These are phyloP conservation scores for Siphlonurus alternatus DNA, from an alignment of 2,888 invertebrate species.

Conservation along the genomic window DNA sequence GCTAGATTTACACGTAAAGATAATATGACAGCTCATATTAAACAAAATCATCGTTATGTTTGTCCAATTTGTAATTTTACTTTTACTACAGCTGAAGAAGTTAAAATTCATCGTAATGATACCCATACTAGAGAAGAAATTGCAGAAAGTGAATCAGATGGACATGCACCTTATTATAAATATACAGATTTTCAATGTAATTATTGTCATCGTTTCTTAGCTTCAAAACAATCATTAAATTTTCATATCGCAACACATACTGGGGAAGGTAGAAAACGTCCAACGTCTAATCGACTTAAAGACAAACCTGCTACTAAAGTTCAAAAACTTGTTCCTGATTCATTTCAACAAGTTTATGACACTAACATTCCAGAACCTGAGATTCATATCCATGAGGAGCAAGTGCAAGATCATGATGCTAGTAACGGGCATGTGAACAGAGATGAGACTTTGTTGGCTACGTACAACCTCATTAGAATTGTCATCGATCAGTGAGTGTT, in stretches of 20 bases:
- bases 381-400: neutral
- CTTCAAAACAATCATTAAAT: neutral
- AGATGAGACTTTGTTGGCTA: neutral
- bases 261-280: neutral
- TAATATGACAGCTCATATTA: constrained; percentile 4
- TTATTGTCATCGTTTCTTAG: neutral
- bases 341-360: no score
- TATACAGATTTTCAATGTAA: neutral
- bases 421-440: neutral
- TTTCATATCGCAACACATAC: neutral
- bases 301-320: no score
- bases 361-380: neutral
- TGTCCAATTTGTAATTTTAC: constrained; percentile 4
- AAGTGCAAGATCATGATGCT: neutral
- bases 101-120: constrained; percentile 1
- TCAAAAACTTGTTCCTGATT: no score
- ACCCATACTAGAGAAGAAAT: constrained; percentile 6
- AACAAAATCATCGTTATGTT: constrained; percentile 5
- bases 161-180: neutral
- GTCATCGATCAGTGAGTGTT: neutral
- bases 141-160: neutral
- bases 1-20: constrained; percentile 3
- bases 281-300: no score
- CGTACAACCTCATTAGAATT: neutral
- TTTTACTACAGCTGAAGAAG: constrained; percentile 1